A percentile compares a stretch with the other conserved stretches of the same genome.
phyloP scores from a whole-genome alignment of 64 coral and sea anemone genomes.

The Porites australiensis region DNA sequence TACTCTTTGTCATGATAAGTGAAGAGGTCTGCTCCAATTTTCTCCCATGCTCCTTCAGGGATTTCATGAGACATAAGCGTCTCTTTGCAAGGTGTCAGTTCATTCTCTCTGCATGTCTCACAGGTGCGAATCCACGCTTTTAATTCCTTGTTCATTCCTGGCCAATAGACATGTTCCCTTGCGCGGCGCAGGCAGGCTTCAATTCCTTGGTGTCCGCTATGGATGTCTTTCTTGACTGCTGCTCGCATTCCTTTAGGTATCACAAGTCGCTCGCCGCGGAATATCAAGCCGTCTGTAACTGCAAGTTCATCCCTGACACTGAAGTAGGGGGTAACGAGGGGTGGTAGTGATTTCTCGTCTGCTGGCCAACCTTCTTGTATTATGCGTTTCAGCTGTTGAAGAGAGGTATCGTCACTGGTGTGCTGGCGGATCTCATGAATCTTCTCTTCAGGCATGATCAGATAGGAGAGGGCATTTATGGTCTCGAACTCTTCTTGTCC shows the following conservation, averaged over 20 bases:
- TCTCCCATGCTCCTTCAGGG: too few species aligned
- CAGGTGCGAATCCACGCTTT: too few species aligned
- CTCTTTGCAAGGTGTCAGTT: too few species aligned
- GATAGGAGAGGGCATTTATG: too few species aligned
- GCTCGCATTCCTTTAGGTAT: neutral
- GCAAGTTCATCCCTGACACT: neutral
- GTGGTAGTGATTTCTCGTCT: neutral
- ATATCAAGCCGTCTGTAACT: neutral
- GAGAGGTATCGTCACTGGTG: neutral
- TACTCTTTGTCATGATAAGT: conserved; percentile 9
- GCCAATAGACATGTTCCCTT: too few species aligned
- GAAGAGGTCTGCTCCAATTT: conserved; percentile 34
- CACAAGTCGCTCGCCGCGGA: neutral
- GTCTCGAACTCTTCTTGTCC: neutral
- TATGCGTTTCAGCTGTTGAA: too few species aligned
- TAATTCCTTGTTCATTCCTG: conserved; percentile 4
- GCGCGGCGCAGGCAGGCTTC: neutral
- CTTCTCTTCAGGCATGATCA: too few species aligned
- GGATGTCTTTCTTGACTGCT: neutral
- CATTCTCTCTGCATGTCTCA: neutral
- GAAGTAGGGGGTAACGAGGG: too few species aligned
- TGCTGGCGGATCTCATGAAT: neutral
- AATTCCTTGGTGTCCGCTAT: neutral
- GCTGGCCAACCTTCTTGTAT: neutral
- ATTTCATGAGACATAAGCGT: too few species aligned